Base-by-base conservation (phyloP, 1,140 invertebrate genomes). In the Polypedilum pembai region DNA sequence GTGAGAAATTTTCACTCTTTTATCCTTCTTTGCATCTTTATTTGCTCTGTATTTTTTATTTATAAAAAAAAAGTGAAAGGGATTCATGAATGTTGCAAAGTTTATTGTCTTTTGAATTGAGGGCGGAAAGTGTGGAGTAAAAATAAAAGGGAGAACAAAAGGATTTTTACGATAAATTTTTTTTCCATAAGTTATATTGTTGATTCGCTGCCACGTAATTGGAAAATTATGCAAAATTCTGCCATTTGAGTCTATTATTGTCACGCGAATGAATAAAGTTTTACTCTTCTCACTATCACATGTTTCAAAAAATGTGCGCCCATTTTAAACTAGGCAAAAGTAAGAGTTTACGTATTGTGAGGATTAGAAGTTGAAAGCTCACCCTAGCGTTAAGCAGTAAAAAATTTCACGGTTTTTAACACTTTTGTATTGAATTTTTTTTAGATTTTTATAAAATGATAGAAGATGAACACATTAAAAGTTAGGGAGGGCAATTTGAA, bases 371-470 rank as follows among this genome's bases (percentile, higher is more conserved):
- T 56, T 56, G 45, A 15, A 56, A 56, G 45, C 45, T 69, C 65
- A 69, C 65, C 65, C 65, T 18, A 18, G n/a, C 65, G 20, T 33
- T 33, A 33, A 33, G 24, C 24, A 33, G 24, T 69, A 18, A 69
- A 69, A 69, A 69, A 66, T 69, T 69, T 69, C 65, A 69, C 65
- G 65, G 65, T 69, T 69, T 69, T 69, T 69, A 69, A 69, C 65
- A 69, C 65, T 69, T 69, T 69, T 69, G 17, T 69, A 21, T 69
- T 18, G 8, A 56, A 56, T 56, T 56, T 12, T 45, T 56, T 33
- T 56, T 56, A 12, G 45, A 12, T 7, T 69, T n/a, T 18, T 69
- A 21, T 69, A 18, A 18, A 8, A 7, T 69, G 17, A 21, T 69
- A 69, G 20, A 69, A 18, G 65, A 69, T 69, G 65, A 69, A 18